These are phyloP conservation scores for Platichthys stellatus DNA, from an alignment of 2,113 vertebrate species.

Conservation along the genomic window DNA sequence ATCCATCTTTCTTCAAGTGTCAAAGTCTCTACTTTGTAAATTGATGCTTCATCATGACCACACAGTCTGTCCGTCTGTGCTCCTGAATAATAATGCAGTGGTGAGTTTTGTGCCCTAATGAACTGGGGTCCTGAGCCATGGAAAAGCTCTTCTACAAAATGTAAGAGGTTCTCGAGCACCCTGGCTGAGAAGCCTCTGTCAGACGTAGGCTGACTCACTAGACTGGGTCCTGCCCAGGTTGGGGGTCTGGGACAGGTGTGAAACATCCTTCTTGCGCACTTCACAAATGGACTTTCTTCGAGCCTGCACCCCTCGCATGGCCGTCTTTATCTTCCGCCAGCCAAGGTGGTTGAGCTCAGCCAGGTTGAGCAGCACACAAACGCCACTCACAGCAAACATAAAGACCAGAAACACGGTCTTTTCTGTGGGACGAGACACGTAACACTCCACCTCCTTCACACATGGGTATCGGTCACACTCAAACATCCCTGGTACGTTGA, in stretches of 20 bases:
- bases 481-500: slow-evolving; percentile 88
- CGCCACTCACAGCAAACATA: slow-evolving; percentile 92
- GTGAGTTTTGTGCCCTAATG: slow-evolving; percentile 65
- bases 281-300: slow-evolving; percentile 86
- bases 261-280: slow-evolving; percentile 85
- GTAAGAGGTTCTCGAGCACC: slow-evolving; percentile 71
- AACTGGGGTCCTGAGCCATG: slow-evolving; percentile 59
- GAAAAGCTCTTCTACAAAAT: slow-evolving; percentile 68
- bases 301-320: slow-evolving; percentile 85
- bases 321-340: slow-evolving; percentile 89
- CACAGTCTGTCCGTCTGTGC: slow-evolving; percentile 55
- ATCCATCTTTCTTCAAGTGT: slow-evolving; percentile 56
- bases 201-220: slow-evolving; percentile 90
- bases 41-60: slow-evolving; percentile 50
- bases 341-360: slow-evolving; percentile 94
- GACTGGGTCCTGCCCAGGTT: slow-evolving; percentile 89
- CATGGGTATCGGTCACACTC: slow-evolving; percentile 91
- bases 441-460: slow-evolving; percentile 91
- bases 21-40: slow-evolving; percentile 51
- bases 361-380: slow-evolving; percentile 91
- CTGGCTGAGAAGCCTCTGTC: slow-evolving; percentile 79
- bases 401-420: slow-evolving; percentile 91
- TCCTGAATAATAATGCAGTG: slow-evolving; percentile 69
- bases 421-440: slow-evolving; percentile 90
- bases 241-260: slow-evolving; percentile 82